Conservation (phyloP, 2,113 vertebrate species). For the Pomatorhinus ruficollis region DNA sequence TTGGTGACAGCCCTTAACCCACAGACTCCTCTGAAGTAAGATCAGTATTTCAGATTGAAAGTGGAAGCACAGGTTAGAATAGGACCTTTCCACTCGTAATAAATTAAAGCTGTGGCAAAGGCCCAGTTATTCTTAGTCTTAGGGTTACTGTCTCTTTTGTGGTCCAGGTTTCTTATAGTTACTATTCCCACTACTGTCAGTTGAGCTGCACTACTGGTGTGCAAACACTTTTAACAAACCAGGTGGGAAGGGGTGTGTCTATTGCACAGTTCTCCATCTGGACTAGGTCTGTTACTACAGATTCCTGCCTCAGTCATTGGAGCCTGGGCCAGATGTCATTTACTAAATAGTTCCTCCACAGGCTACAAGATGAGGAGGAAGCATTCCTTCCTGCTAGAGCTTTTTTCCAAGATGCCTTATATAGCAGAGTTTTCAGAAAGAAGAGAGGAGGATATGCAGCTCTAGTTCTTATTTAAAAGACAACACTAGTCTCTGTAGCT, state of each 20-base stretch:
- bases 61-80: background rate
- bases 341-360: background rate
- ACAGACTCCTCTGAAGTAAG: background rate
- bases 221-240: background rate
- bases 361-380: background rate
- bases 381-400: background rate
- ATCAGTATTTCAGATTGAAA: background rate
- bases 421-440: background rate
- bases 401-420: background rate
- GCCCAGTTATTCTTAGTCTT: background rate
- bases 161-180: background rate
- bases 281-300: background rate
- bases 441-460: background rate
- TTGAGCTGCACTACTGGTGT: background rate
- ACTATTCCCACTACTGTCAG: background rate
- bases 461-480: background rate
- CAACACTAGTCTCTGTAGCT: background rate
- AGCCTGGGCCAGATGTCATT: background rate
- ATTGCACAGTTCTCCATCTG: background rate
- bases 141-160: background rate
- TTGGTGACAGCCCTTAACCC: background rate
- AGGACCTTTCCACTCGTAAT: background rate
- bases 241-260: background rate
- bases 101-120: background rate
- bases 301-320: background rate